Conservation (phyloP, 1,140 invertebrate genomes). For the Drosophila melanogaster region DNA sequence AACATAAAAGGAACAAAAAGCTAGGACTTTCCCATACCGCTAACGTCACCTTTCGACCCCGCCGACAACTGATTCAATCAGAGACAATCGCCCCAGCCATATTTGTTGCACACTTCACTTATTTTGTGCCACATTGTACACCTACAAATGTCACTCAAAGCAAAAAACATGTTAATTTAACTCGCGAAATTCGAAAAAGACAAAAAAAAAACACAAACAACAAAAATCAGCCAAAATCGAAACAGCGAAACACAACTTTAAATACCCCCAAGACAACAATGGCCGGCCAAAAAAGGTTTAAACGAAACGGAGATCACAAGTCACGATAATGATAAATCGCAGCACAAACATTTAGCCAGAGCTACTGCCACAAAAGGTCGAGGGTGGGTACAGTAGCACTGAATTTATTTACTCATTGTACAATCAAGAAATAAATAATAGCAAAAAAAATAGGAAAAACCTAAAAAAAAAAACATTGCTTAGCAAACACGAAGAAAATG, state of each 20-base stretch:
- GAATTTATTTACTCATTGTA: slow-evolving; percentile 83
- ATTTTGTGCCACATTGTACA: slow-evolving; percentile 82
- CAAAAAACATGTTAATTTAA: slow-evolving; percentile 83
- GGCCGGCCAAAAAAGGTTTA: slow-evolving; percentile 54
- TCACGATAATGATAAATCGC: slow-evolving; percentile 84
- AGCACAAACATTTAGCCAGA: slow-evolving; percentile 78
- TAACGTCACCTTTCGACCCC: slow-evolving; percentile 43
- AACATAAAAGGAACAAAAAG: not conserved
- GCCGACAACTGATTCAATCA: slow-evolving; percentile 37
- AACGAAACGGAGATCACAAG: slow-evolving; percentile 81
- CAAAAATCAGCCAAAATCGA: not conserved
- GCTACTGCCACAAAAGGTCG: slow-evolving; percentile 81
- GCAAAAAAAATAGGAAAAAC: slow-evolving; percentile 41
- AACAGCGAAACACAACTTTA: slow-evolving; percentile 37
- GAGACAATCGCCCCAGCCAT: slow-evolving; percentile 59
- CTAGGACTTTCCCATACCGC: slow-evolving; percentile 33
- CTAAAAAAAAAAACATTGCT: slow-evolving; percentile 22
- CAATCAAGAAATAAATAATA: slow-evolving; percentile 82
- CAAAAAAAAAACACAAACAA: slow-evolving; percentile 18
- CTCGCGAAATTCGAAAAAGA: slow-evolving; percentile 53
- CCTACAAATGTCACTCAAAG: slow-evolving; percentile 81
- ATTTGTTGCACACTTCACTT: slow-evolving; percentile 83
- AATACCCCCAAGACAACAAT: slow-evolving; percentile 52
- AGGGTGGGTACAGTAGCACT: slow-evolving; percentile 79
- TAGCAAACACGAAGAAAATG: slow-evolving; percentile 31